Evolutionary conservation across 2,888 invertebrate genomes (phyloP).

Genomic region (Callyntrura sp.): DNA sequence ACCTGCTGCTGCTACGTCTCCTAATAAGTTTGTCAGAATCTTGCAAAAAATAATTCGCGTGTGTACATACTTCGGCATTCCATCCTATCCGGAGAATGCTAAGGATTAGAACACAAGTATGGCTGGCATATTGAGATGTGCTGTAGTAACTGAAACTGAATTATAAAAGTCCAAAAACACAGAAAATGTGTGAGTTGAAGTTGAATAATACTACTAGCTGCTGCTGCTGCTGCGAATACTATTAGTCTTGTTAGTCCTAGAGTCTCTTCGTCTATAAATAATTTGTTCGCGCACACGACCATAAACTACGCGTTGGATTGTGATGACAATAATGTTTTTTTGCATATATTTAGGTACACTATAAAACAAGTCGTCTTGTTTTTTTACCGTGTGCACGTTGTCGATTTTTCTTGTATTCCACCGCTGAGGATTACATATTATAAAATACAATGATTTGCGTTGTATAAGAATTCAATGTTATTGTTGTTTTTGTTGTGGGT

Average conservation of each 20-base stretch:
- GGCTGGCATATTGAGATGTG: too few relatives aligned
- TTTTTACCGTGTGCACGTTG: conserved; percentile 34
- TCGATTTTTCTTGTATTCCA: neutral
- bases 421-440: neutral
- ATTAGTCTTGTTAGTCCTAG: neutral
- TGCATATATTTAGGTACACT: neutral
- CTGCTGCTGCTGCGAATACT: too few relatives aligned
- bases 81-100: conserved; percentile 18
- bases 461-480: neutral
- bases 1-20: conserved; percentile 30
- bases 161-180: too few relatives aligned
- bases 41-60: conserved; percentile 24
- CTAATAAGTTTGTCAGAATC: conserved; percentile 12
- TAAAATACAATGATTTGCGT: neutral
- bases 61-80: neutral
- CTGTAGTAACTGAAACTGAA: too few relatives aligned
- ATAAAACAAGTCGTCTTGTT: neutral
- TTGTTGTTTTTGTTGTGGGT: conserved; percentile 15
- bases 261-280: neutral
- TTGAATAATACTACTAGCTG: too few relatives aligned
- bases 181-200: too few relatives aligned
- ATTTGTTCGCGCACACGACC: neutral
- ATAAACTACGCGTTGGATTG: neutral
- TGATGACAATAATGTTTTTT: conserved; percentile 27
- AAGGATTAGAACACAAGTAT: too few relatives aligned